phyloP scores from a whole-genome alignment of 2,888 invertebrate genomes.

The Mellilla xanthometata region DNA sequence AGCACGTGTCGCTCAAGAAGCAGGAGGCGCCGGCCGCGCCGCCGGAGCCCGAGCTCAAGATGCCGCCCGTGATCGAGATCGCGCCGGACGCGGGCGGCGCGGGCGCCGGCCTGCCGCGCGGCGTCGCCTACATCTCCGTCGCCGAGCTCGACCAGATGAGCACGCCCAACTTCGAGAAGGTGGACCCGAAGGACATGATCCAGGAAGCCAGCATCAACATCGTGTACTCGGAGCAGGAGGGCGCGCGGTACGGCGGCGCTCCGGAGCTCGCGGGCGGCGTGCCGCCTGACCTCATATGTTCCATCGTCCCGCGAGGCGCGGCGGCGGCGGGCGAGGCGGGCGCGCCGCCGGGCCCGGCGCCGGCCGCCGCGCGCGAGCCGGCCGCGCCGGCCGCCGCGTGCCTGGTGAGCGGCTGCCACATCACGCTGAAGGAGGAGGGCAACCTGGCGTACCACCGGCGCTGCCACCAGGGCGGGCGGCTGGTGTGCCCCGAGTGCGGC shows the following conservation, averaged over 20 bases:
- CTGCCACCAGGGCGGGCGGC: constrained; percentile 80
- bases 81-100: constrained; percentile 58
- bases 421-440: constrained; percentile 79
- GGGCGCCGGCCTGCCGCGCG: constrained; percentile 62
- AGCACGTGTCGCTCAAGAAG: constrained; percentile 71
- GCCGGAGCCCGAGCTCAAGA: constrained; percentile 55
- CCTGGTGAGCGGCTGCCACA: constrained; percentile 78
- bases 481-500: constrained; percentile 87
- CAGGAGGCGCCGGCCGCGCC: constrained; percentile 41
- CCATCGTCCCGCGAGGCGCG: constrained; percentile 51
- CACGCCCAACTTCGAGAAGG: constrained; percentile 70
- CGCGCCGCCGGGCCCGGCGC: too few relatives aligned
- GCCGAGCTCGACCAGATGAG: constrained; percentile 76
- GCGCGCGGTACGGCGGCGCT: constrained; percentile 65
- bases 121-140: constrained; percentile 70
- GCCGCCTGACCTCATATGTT: constrained; percentile 72
- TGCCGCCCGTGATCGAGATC: constrained; percentile 76
- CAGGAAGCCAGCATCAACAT: constrained; percentile 77
- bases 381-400: constrained; percentile 64
- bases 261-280: constrained; percentile 56
- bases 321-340: constrained; percentile 32
- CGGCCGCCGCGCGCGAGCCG: constrained; percentile 65
- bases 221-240: constrained; percentile 67
- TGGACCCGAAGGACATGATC: constrained; percentile 76
- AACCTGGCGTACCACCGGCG: constrained; percentile 85